Evolutionary conservation across 2,797 vertebrate genomes (phyloP), one percentile per base, ranked within the genome.

Genomic region (Diplodus sargus): DNA sequence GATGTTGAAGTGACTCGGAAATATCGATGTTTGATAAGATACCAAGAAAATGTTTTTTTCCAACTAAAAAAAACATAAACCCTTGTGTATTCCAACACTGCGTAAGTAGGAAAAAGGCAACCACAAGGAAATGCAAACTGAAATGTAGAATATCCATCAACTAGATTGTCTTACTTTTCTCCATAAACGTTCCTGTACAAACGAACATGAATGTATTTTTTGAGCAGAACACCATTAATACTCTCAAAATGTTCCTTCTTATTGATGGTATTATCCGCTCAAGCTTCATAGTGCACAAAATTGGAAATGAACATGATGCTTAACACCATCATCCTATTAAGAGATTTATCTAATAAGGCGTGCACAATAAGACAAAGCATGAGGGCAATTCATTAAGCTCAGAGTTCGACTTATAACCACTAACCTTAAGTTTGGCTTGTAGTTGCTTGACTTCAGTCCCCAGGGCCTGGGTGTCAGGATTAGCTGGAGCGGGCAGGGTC

Each of bases 361-460:
- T 83, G 59, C 62, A 86, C 34, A 76, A 66, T 70, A 64, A 85
- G 63, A 85, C 66, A 78, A 86, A 72, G 78, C n/a, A 77, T 76
- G 76, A 79, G 57, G 34, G 58, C 43, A 66, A 48, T 79, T 76
- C 68, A 87, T 82, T 83, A 82, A 82, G 70, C 65, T 60, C 43
- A 20, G 13, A 67, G 34, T 48, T 70, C 2, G 23, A 20, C 58
- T 60, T 71, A 23, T 20, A 77, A 83, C 30, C 47, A 84, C 85
- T 92, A 90, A 98, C 98, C 97, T 98, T 99, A 68, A 98, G 92
- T 94, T 95, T 97, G 92, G 90, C 94, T 76, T 96, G 96, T 84
- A 99, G 94, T 88, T 97, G 97, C 91, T 96, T 98, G 86, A 97
- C 92, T 92, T 98, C 96, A 75, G 91, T 87, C 92, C 96, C 96